Evolutionary conservation across 2,888 invertebrate species (phyloP), one percentile per base, ranked within the genome.

Genomic region (Alitta virens): DNA sequence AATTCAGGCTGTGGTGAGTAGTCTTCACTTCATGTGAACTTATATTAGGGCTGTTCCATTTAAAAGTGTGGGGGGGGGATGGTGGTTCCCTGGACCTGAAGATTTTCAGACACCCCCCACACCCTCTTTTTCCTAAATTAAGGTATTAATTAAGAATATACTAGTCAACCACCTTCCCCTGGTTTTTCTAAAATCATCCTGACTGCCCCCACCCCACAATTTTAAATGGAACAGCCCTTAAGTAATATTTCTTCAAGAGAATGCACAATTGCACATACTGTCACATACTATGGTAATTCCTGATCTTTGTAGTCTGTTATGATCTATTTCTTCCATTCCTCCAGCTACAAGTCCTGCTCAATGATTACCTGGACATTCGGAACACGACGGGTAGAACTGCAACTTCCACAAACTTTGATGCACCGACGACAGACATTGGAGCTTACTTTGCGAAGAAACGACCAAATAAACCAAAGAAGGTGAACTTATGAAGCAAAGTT

Each of bases 281-380:
- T 16, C 14, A 50, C 12, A 18, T 50, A 12, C 12, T 16, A 9
- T 50, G 14, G 14, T 18, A 12, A 50, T 50, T 18, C 18, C 9
- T 12, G 9, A 16, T 9, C 14, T 16, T 50, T 38, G 12, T 14
- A 14, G 21, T 38, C 55, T 7, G 9, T 55, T 27, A 38, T 12
- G 9, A 27, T 16, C 27, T 46, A 1, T 9, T n/a, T n/a, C n/a
- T n/a, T n/a, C n/a, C 51, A 66, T 59, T 60, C 62, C 80, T 83
- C n/a, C 78, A 93, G 91, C 80, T 94, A 52, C 92, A 94, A 83
- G 85, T 91, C 5, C 85, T 94, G 12, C 83, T 94, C 38, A 90
- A 90, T 21, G 93, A 93, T 76, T 94, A 94, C 82, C 83, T 94
- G 71, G 92, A 94, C 78, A 90, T 94, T 60, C 90, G 91, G 82